Base-by-base conservation (phyloP, 1,140 invertebrate species). In the Eumeta japonica region DNA sequence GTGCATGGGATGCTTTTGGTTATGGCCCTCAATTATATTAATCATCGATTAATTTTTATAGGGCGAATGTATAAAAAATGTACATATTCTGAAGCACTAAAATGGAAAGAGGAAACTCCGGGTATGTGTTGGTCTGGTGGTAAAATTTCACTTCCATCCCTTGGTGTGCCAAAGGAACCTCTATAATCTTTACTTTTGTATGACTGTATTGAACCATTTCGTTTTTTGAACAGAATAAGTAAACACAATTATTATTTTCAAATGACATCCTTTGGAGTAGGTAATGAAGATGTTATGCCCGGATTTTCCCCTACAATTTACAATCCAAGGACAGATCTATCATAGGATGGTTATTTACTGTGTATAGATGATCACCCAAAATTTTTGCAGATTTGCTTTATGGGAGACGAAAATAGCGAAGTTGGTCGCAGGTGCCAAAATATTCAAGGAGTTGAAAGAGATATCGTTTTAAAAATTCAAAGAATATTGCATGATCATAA, bases 251-350 rank as follows among this genome's bases (percentile, higher is more conserved):
- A 32, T n/a, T 57, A n/a, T n/a, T n/a, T n/a, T n/a, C n/a, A n/a
- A n/a, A n/a, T n/a, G n/a, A n/a, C n/a, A n/a, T n/a, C n/a, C 4
- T 74, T 72, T 57, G 63, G 63, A 3, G 59, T 51, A n/a, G 52
- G 31, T 44, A 49, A 41, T 7, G 50, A 49, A 15, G 35, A 52
- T 13, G 35, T 54, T 5, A 45, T 46, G 49, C 52, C 49, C 16
- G 48, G 46, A 48, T 49, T 59, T 35, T 53, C 39, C n/a, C n/a
- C 57, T 13, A 73, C 62, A n/a, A 16, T 75, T 70, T 48, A 70
- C 57, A 28, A 38, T 68, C 1, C 66, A 76, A 56, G 73, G 78
- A 2, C 71, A 77, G 43, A 45, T 77, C 2, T 67, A 68, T 39
- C 63, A 75, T 28, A 48, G 40, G 38, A 55, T 55, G 59, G 67